These are phyloP conservation scores for Neotragus pygmaeus DNA, from an alignment of 2,113 vertebrate genomes.

Conservation along the genomic window DNA sequence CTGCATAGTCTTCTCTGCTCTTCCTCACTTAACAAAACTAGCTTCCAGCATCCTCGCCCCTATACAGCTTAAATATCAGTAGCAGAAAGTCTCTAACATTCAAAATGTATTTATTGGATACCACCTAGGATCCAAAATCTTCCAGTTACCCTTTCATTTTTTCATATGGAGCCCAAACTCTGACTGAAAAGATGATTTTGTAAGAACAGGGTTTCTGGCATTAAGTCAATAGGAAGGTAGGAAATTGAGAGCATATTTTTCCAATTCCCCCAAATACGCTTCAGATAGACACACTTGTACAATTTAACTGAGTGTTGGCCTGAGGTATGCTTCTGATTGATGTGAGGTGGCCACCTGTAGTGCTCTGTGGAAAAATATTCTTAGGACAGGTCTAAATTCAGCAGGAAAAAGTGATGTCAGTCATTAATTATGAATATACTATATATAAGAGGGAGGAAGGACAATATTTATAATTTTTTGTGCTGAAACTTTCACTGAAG, in stretches of 20 bases:
- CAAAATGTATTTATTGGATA: not conserved
- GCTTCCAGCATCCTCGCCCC: not conserved
- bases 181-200: not conserved
- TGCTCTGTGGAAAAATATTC: not conserved
- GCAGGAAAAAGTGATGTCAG: not conserved
- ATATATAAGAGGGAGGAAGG: not conserved
- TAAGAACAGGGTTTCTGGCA: not conserved
- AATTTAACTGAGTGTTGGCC: not conserved
- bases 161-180: not conserved
- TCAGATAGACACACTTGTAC: not conserved
- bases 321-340: not conserved
- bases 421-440: not conserved
- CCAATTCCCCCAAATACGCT: not conserved
- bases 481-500: not conserved
- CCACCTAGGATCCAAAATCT: not conserved
- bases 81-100: not conserved
- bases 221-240: not conserved
- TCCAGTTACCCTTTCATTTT: not conserved
- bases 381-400: not conserved
- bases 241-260: not conserved
- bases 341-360: not conserved
- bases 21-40: not conserved
- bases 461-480: not conserved
- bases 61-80: not conserved
- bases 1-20: not conserved